phyloP scores from a whole-genome alignment of 2,113 vertebrate genomes.

The Rousettus leschenaultii region DNA sequence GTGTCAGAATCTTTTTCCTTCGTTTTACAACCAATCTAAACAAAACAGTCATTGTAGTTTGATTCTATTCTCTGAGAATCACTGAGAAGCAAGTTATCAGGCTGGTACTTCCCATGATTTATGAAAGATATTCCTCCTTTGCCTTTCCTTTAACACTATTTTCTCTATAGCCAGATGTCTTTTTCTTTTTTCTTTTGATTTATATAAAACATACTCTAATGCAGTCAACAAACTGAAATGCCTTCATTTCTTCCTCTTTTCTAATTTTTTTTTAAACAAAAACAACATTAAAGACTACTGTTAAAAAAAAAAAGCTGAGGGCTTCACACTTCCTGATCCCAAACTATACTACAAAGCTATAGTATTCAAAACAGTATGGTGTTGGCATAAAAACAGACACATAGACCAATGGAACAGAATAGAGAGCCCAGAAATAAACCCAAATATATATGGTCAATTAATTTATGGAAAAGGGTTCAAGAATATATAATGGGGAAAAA shows the following conservation, averaged over 20 bases:
- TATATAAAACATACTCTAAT: neutral
- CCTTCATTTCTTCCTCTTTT: constrained; percentile 6
- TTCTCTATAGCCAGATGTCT: neutral
- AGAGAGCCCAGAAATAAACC: neutral
- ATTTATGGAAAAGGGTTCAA: neutral
- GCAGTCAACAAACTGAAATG: neutral
- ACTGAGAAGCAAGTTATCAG: constrained; percentile 2
- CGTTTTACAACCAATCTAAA: constrained; percentile 34
- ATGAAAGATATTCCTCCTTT: neutral
- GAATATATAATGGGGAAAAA: neutral
- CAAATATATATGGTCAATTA: neutral
- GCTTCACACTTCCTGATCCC: neutral
- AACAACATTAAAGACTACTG: neutral
- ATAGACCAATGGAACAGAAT: neutral
- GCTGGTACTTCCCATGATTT: neutral
- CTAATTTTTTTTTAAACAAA: constrained; percentile 20
- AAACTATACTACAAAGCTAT: neutral
- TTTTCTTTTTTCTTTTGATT: neutral
- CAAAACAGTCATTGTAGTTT: neutral
- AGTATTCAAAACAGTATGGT: neutral
- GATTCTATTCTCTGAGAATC: neutral
- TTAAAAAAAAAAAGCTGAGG: too few species aligned
- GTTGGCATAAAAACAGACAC: neutral
- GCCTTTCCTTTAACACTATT: constrained; percentile 24
- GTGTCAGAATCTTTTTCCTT: constrained; percentile 8